A percentile compares a stretch with the other conserved stretches of the same genome.
Evolutionary conservation across 2,797 vertebrate species (phyloP).

Genomic region (Darevskia mixta): DNA sequence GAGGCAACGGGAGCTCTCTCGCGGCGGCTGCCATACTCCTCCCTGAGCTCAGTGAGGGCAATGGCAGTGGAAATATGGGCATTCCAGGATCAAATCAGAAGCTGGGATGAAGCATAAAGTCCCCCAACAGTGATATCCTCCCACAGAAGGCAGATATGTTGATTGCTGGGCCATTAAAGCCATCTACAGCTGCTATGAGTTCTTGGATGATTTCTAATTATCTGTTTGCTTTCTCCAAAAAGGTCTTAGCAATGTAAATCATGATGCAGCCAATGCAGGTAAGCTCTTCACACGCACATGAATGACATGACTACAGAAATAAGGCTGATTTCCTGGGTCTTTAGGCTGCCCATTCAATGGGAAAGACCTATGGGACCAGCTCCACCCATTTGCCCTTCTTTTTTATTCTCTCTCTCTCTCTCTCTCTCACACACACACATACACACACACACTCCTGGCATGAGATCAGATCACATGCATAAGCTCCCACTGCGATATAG

Average conservation of each 20-base stretch:
- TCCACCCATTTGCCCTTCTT: neutral
- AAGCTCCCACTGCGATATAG: no score
- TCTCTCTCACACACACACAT: neutral
- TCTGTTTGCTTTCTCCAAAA: neutral
- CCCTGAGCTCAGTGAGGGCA: no score
- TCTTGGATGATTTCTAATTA: neutral
- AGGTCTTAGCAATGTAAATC: neutral
- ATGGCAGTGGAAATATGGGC: no score
- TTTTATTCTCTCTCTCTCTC: neutral
- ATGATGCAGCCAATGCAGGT: neutral
- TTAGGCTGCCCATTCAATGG: neutral
- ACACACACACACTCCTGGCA: no score
- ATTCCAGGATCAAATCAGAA: no score
- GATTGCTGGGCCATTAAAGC: neutral
- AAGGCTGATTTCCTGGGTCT: neutral
- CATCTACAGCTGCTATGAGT: no score
- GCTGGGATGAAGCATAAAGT: neutral
- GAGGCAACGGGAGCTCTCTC: no score
- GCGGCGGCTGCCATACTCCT: no score
- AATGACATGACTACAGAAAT: neutral
- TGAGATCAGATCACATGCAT: no score
- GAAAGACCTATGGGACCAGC: neutral
- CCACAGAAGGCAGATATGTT: neutral
- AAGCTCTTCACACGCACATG: neutral
- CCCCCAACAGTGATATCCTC: neutral